Evolutionary conservation across 2,797 vertebrate species (phyloP).

Genomic region (Sebastes oblongus): DNA sequence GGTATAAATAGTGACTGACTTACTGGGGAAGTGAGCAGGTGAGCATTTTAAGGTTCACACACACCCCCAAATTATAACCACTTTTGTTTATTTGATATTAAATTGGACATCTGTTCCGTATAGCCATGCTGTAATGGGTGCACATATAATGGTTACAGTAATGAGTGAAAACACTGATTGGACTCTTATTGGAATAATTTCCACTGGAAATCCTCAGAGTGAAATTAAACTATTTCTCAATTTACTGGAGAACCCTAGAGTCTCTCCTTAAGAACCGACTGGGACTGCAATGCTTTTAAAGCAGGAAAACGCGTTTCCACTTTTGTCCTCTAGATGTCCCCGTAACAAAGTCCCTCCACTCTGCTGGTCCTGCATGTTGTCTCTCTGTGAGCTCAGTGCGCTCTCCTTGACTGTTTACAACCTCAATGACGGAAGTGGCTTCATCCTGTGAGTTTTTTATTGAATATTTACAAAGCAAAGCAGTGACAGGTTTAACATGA

Average conservation of each 20-base stretch:
- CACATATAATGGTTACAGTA: background rate
- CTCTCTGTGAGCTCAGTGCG: fast-evolving
- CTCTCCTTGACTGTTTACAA: slow-evolving; percentile 50
- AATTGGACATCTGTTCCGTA: slow-evolving; percentile 5
- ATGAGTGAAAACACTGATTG: background rate
- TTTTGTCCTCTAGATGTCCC: slow-evolving; percentile 64
- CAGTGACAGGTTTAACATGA: background rate
- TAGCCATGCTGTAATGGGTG: background rate
- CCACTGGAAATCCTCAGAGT: background rate
- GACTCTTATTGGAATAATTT: background rate
- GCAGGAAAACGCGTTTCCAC: background rate
- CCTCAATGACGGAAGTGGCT: slow-evolving; percentile 14
- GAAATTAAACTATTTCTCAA: slow-evolving; percentile 14
- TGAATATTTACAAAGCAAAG: background rate
- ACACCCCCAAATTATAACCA: background rate
- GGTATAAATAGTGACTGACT: too few species aligned
- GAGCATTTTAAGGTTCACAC: background rate
- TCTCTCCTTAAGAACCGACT: background rate
- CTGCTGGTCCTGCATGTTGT: background rate
- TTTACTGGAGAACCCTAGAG: background rate
- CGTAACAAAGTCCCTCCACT: background rate
- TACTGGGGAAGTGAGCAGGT: too few species aligned
- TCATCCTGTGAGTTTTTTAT: slow-evolving; percentile 49
- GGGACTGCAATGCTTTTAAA: background rate
- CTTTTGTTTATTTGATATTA: background rate